Evolutionary conservation across 2,888 invertebrate genomes (phyloP).

Genomic region (Tetragonula carbonaria): DNA sequence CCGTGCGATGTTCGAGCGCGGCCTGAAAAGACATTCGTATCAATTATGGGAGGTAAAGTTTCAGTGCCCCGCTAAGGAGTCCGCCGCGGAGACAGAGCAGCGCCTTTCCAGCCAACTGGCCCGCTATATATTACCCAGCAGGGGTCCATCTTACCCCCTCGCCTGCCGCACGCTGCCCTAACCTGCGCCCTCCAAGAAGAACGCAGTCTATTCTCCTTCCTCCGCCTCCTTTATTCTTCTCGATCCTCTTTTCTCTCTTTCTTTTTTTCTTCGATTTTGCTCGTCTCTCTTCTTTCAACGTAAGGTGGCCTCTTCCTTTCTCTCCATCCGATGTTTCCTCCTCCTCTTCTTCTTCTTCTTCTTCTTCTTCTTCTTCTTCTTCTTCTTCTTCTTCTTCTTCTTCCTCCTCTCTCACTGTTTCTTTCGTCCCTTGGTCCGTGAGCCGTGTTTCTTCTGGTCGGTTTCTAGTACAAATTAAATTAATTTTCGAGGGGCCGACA

Average conservation of each 20-base stretch:
- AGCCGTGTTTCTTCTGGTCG: conserved; percentile 59
- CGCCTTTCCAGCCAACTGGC: conserved; percentile 81
- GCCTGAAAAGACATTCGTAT: conserved; percentile 82
- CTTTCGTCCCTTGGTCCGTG: conserved; percentile 11
- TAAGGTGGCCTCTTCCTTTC: not conserved
- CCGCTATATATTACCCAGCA: conserved; percentile 83
- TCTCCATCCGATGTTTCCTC: not conserved
- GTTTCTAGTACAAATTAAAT: conserved; percentile 81
- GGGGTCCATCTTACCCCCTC: conserved; percentile 74
- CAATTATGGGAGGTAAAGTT: conserved; percentile 81
- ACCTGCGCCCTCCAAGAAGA: conserved; percentile 66
- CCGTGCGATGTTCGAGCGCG: conserved; percentile 79
- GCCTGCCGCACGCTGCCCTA: conserved; percentile 65
- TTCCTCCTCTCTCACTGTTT: not conserved
- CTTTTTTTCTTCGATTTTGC: not conserved
- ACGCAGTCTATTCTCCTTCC: conserved; percentile 47
- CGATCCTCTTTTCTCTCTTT: not conserved
- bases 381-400: not conserved
- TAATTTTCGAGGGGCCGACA: conserved; percentile 79
- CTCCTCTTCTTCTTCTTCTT: not conserved
- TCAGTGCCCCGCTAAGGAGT: conserved; percentile 78
- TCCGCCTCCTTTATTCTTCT: conserved; percentile 20
- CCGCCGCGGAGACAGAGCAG: conserved; percentile 79
- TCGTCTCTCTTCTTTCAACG: too few relatives aligned
- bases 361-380: too few relatives aligned